A percentile compares a stretch with the other conserved stretches of the same genome.
Evolutionary conservation across 2,888 invertebrate genomes (phyloP).

Genomic region (Brachyopa scutellaris): DNA sequence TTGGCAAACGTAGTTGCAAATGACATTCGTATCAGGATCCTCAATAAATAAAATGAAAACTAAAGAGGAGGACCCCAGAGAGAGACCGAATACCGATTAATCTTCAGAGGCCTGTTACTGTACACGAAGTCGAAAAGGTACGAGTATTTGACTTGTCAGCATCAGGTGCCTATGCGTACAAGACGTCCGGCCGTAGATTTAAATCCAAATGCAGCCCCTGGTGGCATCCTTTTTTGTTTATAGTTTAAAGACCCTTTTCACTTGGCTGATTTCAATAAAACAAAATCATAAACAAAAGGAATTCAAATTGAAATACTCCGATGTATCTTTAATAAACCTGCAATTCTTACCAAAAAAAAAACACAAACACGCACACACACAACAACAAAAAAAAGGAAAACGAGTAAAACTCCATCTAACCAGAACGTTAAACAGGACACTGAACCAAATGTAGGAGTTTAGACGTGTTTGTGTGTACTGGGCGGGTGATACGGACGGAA

Average conservation of each 20-base stretch:
- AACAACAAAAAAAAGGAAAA: not conserved
- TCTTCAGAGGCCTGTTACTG: not conserved
- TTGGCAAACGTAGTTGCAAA: conserved; percentile 8
- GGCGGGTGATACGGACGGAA: conserved; percentile 20
- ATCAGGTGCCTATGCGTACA: conserved; percentile 56
- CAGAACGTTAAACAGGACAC: conserved; percentile 62
- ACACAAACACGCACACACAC: not conserved
- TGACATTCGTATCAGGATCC: conserved; percentile 10
- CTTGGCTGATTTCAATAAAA: conserved; percentile 61
- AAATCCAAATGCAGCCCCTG: not conserved
- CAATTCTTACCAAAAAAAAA: conserved; percentile 1
- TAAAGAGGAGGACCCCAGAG: not conserved
- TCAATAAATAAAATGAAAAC: conserved; percentile 38
- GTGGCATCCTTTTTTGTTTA: conserved; percentile 11
- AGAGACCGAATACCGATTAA: conserved; percentile 14
- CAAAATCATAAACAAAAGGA: conserved; percentile 69
- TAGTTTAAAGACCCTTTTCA: conserved; percentile 45
- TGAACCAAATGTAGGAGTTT: conserved; percentile 55
- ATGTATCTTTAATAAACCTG: conserved; percentile 59
- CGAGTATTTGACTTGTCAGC: conserved; percentile 18
- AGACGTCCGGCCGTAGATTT: conserved; percentile 45
- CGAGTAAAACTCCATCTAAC: conserved; percentile 45
- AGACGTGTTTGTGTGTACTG: not conserved
- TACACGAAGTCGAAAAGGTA: conserved; percentile 4
- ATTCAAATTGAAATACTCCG: conserved; percentile 63